These are phyloP conservation scores for Halisarca cf. caerulea DNA, from an alignment of 37 sponge, comb jelly and placozoan genomes.

Conservation along the genomic window DNA sequence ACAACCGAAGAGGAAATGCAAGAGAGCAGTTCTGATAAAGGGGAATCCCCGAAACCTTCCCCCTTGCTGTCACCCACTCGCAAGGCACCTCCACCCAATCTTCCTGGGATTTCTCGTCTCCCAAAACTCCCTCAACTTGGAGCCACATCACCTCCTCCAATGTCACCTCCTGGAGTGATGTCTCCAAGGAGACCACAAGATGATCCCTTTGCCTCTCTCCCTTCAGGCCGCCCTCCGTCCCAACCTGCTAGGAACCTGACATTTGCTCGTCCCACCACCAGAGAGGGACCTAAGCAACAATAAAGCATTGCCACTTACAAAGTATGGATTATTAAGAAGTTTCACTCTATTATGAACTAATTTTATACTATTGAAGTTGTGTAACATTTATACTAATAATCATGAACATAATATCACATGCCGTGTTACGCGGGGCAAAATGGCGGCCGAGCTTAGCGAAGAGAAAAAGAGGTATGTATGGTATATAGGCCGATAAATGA, in stretches of 20 bases:
- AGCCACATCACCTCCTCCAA: neutral
- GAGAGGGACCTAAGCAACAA: too few relatives aligned
- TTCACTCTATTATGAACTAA: too few relatives aligned
- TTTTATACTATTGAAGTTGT: too few relatives aligned
- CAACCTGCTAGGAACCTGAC: too few relatives aligned
- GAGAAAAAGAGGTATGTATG: slow-evolving; percentile 4
- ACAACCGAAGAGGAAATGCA: slow-evolving; percentile 52
- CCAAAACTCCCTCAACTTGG: neutral
- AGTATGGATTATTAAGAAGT: too few relatives aligned
- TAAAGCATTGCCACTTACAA: too few relatives aligned
- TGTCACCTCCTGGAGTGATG: slow-evolving; percentile 28
- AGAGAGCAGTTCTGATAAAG: slow-evolving; percentile 15
- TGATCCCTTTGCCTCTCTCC: slow-evolving; percentile 37
- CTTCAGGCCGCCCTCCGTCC: neutral
- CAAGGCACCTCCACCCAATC: neutral
- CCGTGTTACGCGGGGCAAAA: too few relatives aligned
- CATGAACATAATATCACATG: too few relatives aligned
- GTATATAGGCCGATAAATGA: too few relatives aligned
- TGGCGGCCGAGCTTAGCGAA: neutral
- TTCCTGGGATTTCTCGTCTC: neutral
- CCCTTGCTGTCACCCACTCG: neutral
- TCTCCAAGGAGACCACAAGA: slow-evolving; percentile 8
- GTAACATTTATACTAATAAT: too few relatives aligned
- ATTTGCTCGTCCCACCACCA: too few relatives aligned
- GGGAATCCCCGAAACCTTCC: slow-evolving; percentile 19